These are phyloP conservation scores for Drosophila peninsularis DNA, from an alignment of 2,888 invertebrate genomes.

Conservation along the genomic window DNA sequence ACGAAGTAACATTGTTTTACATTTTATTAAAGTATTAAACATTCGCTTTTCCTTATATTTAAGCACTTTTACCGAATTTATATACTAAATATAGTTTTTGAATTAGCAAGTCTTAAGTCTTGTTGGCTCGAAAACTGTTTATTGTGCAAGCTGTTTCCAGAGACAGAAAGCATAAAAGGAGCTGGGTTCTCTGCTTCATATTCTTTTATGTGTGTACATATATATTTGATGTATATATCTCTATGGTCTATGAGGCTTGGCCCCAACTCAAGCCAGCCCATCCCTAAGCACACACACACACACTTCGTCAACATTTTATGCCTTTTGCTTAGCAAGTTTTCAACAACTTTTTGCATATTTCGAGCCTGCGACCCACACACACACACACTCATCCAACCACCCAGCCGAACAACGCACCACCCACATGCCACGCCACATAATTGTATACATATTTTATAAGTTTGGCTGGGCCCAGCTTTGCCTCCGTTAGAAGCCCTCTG, in stretches of 20 bases:
- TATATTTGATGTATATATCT: constrained; percentile 3
- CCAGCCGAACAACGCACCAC: constrained; percentile 3
- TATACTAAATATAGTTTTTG: neutral
- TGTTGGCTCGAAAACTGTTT: no score
- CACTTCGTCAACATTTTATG: constrained; percentile 56
- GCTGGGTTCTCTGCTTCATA: neutral
- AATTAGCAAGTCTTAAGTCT: neutral
- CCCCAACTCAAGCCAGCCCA: constrained; percentile 19
- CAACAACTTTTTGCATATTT: constrained; percentile 74
- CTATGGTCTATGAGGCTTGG: constrained; percentile 31
- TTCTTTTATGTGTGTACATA: neutral
- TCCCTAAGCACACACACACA: neutral
- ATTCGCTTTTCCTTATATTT: neutral
- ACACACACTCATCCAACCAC: constrained; percentile 3
- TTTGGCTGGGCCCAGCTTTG: constrained; percentile 42
- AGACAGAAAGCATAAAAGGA: neutral
- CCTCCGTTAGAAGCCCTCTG: constrained; percentile 28
- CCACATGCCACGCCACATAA: constrained; percentile 52
- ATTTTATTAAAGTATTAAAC: neutral
- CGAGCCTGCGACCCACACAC: constrained; percentile 31
- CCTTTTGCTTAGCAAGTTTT: constrained; percentile 59
- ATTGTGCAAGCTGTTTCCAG: no score
- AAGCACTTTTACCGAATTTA: neutral
- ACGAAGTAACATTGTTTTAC: neutral
- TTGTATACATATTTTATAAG: constrained; percentile 67